These are phyloP conservation scores for Agrochola macilenta DNA, from an alignment of 2,888 invertebrate genomes.

Conservation along the genomic window DNA sequence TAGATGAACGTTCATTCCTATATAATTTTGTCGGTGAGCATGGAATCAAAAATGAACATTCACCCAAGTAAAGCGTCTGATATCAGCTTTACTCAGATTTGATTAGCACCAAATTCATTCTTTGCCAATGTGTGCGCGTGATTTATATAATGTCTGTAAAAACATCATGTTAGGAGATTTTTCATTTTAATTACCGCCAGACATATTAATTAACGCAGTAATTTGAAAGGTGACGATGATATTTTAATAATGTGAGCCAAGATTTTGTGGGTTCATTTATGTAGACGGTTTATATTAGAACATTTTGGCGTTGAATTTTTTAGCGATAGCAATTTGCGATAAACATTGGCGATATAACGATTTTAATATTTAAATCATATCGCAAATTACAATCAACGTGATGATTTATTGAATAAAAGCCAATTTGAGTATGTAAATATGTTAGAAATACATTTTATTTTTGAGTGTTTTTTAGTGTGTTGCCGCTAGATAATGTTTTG, in stretches of 20 bases:
- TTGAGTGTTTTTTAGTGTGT: slow-evolving; percentile 54
- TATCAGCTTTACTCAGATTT: neutral
- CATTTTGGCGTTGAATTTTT: slow-evolving; percentile 17
- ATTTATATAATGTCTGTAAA: slow-evolving; percentile 10
- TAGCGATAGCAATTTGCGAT: slow-evolving; percentile 32
- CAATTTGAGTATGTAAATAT: slow-evolving; percentile 60
- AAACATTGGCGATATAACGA: neutral
- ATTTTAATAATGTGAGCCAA: slow-evolving; percentile 55
- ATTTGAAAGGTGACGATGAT: slow-evolving; percentile 57
- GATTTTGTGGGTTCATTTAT: slow-evolving; percentile 49
- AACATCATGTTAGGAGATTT: slow-evolving; percentile 33
- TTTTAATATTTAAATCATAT: slow-evolving; percentile 25
- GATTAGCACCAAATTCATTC: neutral
- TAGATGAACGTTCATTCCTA: neutral
- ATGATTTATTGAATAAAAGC: slow-evolving; percentile 43
- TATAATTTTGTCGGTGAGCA: neutral
- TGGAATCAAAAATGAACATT: neutral
- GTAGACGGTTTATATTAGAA: slow-evolving; percentile 18
- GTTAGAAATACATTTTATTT: slow-evolving; percentile 44
- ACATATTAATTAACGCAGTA: slow-evolving; percentile 47
- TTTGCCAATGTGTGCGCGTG: slow-evolving; percentile 23
- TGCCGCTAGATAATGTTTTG: slow-evolving; percentile 62
- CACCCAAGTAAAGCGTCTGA: neutral
- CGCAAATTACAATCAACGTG: slow-evolving; percentile 15
- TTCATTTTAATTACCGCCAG: slow-evolving; percentile 40